Base-by-base conservation (phyloP, 1,140 invertebrate genomes). In the Trachymyrmex septentrionalis region DNA sequence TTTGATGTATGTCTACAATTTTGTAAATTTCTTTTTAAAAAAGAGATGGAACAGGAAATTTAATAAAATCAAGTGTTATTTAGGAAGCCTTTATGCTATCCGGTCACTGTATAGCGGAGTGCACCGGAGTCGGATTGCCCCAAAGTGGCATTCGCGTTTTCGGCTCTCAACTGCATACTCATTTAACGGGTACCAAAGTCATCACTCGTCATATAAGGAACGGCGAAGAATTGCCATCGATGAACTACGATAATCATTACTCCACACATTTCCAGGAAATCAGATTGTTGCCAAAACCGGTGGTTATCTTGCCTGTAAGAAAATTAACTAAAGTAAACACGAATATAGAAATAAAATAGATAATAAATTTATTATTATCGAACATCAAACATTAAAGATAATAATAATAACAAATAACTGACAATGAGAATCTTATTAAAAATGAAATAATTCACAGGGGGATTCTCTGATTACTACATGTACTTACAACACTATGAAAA, bases 201-300 rank as follows among this genome's bases (percentile, higher is more conserved):
- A 96, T 97, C 90, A 99, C 99, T 0, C 96, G 97, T 71, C 99
- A 99, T 93, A 96, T 98, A 72, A 96, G 99, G 30, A 96, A 96
- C 48, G 98, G 98, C 0, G 95, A 96, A 2, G 97, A 97, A 92
- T 95, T 99, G 61, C 97, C 97, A 0, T 96, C 97, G 91, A 94
- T 99, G 2, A 99, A 99, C 94, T 96, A 97, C 77, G 99, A 99
- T 94, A 97, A 99, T 93, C 99, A 99, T 95, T 99, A 99, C 94
- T 99, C 98, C 82, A 98, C 99, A 12, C 99, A 99, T 96, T 99
- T 99, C 95, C 99, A 99, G 95, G 99, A 99, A 96, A 99, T 99
- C 90, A 96, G 99, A 88, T 95, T 97, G 30, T 95, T 99, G 53
- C 98, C 98, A 84, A 95, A 96, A 91, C 97, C 97, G 14, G 97